Evolutionary conservation across 1,140 invertebrate genomes (phyloP).

Genomic region (Aleiodes sp.): DNA sequence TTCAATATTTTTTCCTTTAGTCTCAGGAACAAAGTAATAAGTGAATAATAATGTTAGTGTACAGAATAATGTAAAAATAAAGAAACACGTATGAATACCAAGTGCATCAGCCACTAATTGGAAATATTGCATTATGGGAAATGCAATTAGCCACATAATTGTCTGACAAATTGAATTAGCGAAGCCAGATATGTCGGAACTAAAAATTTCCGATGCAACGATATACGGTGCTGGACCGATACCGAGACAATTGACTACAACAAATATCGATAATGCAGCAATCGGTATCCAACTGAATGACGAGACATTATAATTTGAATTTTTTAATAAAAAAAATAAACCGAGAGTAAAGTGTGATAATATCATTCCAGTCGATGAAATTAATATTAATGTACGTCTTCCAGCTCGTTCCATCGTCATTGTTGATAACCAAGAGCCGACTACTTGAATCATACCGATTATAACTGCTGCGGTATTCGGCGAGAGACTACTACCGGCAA

Average conservation of each 20-base stretch:
- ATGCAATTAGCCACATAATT: conserved; percentile 66
- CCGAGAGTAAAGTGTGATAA: conserved; percentile 59
- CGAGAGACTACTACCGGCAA: conserved; percentile 61
- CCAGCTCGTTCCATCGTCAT: conserved; percentile 71
- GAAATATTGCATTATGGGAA: conserved; percentile 67
- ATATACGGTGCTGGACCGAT: conserved; percentile 69
- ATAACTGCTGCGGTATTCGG: conserved; percentile 67
- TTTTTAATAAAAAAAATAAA: conserved; percentile 60
- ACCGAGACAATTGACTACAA: conserved; percentile 67
- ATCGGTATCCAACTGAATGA: conserved; percentile 67
- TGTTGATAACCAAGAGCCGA: conserved; percentile 64
- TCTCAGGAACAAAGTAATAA: conserved; percentile 71
- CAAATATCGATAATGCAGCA: conserved; percentile 66
- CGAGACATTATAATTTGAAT: conserved; percentile 45
- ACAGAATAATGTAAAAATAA: conserved; percentile 45
- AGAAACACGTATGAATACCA: conserved; percentile 57
- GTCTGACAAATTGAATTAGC: conserved; percentile 64
- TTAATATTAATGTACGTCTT: conserved; percentile 67
- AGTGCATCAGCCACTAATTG: conserved; percentile 43
- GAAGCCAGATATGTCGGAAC: conserved; percentile 60
- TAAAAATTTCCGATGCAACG: conserved; percentile 73
- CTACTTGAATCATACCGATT: conserved; percentile 59
- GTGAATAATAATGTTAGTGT: conserved; percentile 42
- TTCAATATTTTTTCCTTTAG: conserved; percentile 71
- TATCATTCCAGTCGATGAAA: conserved; percentile 64